phyloP scores from a whole-genome alignment of 2,113 vertebrate genomes.

The Nycticebus coucang region DNA sequence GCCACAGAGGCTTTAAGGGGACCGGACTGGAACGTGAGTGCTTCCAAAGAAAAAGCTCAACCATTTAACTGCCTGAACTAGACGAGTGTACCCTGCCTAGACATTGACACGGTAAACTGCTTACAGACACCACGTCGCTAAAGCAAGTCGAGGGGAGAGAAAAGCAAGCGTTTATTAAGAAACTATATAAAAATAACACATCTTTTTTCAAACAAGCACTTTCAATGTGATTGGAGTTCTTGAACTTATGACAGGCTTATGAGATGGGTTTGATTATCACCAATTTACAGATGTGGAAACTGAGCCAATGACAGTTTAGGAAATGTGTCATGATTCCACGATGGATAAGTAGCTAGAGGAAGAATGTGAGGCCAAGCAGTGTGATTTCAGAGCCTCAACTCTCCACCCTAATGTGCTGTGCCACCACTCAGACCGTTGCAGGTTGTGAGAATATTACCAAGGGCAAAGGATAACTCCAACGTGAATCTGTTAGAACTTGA shows the following conservation, averaged over 20 bases:
- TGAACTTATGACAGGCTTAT: neutral
- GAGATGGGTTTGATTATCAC: too few relatives aligned
- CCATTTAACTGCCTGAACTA: neutral
- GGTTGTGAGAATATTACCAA: neutral
- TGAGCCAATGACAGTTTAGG: neutral
- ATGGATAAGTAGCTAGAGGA: neutral
- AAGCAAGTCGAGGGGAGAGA: neutral
- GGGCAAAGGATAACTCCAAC: too few relatives aligned
- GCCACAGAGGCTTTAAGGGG: neutral
- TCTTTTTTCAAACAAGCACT: neutral
- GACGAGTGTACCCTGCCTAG: too few relatives aligned
- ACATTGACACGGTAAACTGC: too few relatives aligned
- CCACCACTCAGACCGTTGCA: neutral
- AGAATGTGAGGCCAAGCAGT: neutral
- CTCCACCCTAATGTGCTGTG: neutral
- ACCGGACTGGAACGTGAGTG: neutral
- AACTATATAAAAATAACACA: neutral
- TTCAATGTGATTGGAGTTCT: neutral
- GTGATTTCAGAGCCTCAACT: too few relatives aligned
- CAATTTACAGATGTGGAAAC: neutral
- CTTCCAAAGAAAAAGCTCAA: neutral
- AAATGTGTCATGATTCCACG: neutral
- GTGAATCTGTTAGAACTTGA: neutral
- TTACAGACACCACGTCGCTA: neutral
- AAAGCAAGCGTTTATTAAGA: neutral